Percentiles rank a stretch among this genome's conserved stretches.
These are phyloP conservation scores for Drosophila leontia DNA, from an alignment of 1,140 invertebrate genomes.

Conservation along the genomic window DNA sequence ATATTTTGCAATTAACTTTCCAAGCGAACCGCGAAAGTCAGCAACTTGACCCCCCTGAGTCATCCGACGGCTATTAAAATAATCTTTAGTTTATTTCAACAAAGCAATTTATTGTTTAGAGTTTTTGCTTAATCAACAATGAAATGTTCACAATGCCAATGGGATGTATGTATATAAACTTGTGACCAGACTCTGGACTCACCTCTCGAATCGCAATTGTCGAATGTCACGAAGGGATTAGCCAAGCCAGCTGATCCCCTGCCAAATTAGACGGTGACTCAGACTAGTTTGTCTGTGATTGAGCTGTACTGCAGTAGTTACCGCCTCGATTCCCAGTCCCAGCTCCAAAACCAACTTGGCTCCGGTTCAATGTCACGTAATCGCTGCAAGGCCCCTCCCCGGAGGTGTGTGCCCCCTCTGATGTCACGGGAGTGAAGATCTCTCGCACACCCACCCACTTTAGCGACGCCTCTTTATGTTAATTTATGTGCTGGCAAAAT, in stretches of 20 bases:
- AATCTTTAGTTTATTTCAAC: too few relatives aligned
- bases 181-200: conserved; percentile 27
- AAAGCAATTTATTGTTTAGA: conserved; percentile 17
- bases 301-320: conserved; percentile 52
- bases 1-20: background rate
- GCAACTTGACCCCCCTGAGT: conserved; percentile 6
- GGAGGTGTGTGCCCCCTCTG: conserved; percentile 10
- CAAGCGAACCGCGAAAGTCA: background rate
- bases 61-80: conserved; percentile 4
- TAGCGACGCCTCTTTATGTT: conserved; percentile 69
- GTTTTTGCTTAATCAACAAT: conserved; percentile 37
- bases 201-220: conserved; percentile 50
- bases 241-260: conserved; percentile 6
- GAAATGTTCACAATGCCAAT: conserved; percentile 18
- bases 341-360: conserved; percentile 31
- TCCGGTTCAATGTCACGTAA: conserved; percentile 79
- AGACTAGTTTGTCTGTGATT: conserved; percentile 52
- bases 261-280: conserved; percentile 30
- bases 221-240: conserved; percentile 64
- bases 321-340: conserved; percentile 22
- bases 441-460: conserved; percentile 1
- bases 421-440: background rate
- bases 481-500: conserved; percentile 83
- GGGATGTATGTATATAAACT: background rate
- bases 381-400: conserved; percentile 62